A percentile compares a stretch with the other conserved stretches of the same genome.
Conservation (phyloP, 2,888 invertebrate genomes). For the Pristionchus japonicus region DNA sequence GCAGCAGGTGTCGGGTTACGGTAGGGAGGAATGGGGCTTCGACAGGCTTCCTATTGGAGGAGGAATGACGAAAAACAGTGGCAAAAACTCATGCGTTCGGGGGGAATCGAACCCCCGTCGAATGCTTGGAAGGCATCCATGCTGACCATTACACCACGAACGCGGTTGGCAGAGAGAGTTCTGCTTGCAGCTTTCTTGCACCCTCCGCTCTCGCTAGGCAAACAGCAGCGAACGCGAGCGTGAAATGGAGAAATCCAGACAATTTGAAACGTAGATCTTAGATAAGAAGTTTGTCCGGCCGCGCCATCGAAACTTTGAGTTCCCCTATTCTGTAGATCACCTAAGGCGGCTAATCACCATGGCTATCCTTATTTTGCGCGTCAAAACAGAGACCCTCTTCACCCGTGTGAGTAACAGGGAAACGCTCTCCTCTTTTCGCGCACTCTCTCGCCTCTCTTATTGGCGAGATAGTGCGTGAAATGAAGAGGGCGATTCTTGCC, state of each 20-base stretch:
- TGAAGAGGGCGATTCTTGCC: background rate
- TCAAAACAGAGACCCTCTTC: background rate
- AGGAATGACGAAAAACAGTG: background rate
- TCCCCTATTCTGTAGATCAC: background rate
- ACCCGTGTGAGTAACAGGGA: background rate
- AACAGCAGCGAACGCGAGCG: background rate
- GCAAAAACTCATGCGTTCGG: conserved; percentile 51
- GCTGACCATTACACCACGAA: conserved; percentile 59
- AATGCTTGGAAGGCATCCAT: conserved; percentile 60
- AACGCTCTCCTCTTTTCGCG: too few relatives aligned
- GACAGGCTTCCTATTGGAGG: conserved; percentile 12
- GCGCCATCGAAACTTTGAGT: too few relatives aligned
- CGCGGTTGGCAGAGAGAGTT: conserved; percentile 39
- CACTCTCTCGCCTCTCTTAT: background rate
- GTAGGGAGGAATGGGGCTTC: conserved; percentile 22
- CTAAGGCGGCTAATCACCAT: background rate
- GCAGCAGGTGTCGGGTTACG: conserved; percentile 27
- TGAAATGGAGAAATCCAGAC: background rate
- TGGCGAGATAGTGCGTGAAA: background rate
- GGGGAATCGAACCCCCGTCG: conserved; percentile 59
- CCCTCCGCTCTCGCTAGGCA: background rate
- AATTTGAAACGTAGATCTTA: too few relatives aligned
- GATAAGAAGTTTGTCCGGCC: too few relatives aligned
- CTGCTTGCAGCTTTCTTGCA: background rate
- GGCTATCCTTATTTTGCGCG: background rate